Evolutionary conservation across 2,797 vertebrate species (phyloP).

Genomic region (Micromesistius poutassou): DNA sequence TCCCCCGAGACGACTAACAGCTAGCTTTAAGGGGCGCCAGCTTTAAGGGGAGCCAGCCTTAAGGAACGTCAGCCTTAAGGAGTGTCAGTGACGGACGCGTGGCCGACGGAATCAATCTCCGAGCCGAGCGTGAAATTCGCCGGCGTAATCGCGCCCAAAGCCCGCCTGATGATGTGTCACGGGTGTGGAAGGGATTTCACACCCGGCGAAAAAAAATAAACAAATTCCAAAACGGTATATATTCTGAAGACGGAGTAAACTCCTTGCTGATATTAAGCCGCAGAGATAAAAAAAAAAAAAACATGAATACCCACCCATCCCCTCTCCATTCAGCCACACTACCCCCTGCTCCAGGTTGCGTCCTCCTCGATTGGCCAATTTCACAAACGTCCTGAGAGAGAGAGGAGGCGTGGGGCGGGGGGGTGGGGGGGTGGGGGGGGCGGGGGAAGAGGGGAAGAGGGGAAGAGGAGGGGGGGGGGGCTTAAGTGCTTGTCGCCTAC

Average conservation of each 20-base stretch:
- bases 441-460: too few relatives aligned
- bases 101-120: background rate
- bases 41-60: too few relatives aligned
- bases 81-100: background rate
- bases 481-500: too few relatives aligned
- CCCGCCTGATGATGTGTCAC: background rate
- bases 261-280: background rate
- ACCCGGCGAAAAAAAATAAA: background rate
- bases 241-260: background rate
- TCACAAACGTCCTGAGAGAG: too few relatives aligned
- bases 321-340: background rate
- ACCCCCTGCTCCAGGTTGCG: background rate
- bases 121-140: background rate
- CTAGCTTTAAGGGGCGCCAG: too few relatives aligned
- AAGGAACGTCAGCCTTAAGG: too few relatives aligned
- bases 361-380: too few relatives aligned
- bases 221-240: background rate
- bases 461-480: too few relatives aligned
- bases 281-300: background rate
- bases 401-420: too few relatives aligned
- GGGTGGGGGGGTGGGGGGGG: too few relatives aligned
- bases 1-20: too few relatives aligned
- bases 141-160: background rate
- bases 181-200: background rate
- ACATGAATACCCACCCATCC: background rate